phyloP scores from a whole-genome alignment of 2,113 vertebrate species.

The Archilochus colubris region DNA sequence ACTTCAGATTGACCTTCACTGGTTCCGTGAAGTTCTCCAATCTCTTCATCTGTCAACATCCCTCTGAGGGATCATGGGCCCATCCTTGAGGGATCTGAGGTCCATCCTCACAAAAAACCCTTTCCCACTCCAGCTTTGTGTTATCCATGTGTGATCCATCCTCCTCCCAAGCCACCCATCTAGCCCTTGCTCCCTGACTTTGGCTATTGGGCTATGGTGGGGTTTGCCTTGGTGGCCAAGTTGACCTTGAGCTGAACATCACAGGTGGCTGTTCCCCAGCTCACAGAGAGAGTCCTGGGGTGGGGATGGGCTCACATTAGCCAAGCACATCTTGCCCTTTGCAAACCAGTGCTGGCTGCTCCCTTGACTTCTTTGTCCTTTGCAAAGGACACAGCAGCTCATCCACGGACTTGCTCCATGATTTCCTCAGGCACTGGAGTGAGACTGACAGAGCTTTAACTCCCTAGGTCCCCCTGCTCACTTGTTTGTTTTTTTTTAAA shows the following conservation, averaged over 20 bases:
- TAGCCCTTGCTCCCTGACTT: background rate
- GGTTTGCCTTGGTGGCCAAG: background rate
- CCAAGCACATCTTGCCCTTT: too few relatives aligned
- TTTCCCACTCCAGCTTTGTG: too few relatives aligned
- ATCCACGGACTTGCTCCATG: too few relatives aligned
- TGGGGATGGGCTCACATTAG: too few relatives aligned
- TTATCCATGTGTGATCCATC: too few relatives aligned
- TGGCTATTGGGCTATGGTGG: background rate
- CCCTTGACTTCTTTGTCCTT: too few relatives aligned
- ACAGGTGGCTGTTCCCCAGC: too few relatives aligned
- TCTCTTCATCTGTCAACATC: background rate
- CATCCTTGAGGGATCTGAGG: too few relatives aligned
- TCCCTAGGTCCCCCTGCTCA: background rate
- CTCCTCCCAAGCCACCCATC: background rate
- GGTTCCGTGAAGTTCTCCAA: background rate
- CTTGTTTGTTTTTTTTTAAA: background rate
- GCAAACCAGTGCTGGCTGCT: too few relatives aligned
- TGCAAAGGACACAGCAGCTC: too few relatives aligned
- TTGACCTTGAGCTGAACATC: background rate
- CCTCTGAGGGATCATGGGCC: background rate
- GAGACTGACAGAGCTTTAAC: background rate
- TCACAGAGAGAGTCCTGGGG: background rate
- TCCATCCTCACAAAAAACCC: too few relatives aligned
- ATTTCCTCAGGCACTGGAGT: too few relatives aligned
- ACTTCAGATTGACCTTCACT: background rate